Evolutionary conservation across 2,888 invertebrate genomes (phyloP), one percentile per base, ranked within the genome.

Genomic region (Trichopoda pennipes): DNA sequence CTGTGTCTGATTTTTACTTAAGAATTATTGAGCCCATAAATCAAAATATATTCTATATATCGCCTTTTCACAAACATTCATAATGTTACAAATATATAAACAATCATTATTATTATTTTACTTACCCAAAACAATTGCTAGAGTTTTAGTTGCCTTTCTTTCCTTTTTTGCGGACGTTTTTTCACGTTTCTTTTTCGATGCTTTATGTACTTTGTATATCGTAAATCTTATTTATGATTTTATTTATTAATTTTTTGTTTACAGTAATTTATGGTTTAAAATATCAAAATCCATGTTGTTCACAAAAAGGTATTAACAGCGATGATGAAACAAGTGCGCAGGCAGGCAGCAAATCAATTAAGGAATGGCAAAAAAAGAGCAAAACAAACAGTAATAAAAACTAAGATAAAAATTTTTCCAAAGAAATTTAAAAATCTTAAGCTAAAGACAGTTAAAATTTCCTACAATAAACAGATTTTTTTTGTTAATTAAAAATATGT

Each of bases 71-170:
- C 10, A 38, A 38, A 35, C 35, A 8, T 35, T 35, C 3, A 1
- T 3, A 35, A 35, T 35, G 35, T 35, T 35, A 35, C 35, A 35
- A 42, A 49, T 49, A 19, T 8, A 49, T 49, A 49, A 49, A 49
- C 47, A 49, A 17, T 7, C 21, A 56, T 75, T 72, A 16, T 28
- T 21, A 38, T 35, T 32, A 44, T 44, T 42, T 42, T 66, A 91
- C 94, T 94, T 92, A 99, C 99, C 99, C 90, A 99, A 93, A 85
- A 99, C 99, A 91, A 99, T 99, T 77, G 99, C 99, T 85, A 99
- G 92, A 10, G 99, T 99, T 93, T 99, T 99, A 10, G 99, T 99
- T 42, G 99, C 99, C 91, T 99, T 98, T 81, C 98, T 94, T 90
- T 99, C 99, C 88, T 96, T 97, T 91, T 96, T 97, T 4, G 97